Base-by-base conservation (phyloP, 2,888 invertebrate species). In the Polietes domitor region DNA sequence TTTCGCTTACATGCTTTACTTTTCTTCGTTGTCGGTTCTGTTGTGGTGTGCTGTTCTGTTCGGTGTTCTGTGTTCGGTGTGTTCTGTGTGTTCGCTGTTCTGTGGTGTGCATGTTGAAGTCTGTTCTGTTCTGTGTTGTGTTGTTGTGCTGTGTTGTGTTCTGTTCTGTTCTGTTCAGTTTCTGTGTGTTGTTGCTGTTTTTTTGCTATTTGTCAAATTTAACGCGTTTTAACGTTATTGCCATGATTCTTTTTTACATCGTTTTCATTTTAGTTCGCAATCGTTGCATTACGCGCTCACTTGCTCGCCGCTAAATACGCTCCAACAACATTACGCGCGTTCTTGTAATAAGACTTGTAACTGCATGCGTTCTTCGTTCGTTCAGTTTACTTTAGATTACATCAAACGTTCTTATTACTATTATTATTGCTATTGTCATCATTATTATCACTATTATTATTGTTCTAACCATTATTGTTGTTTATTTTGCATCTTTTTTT, bases 211-310 rank as follows among this genome's bases (percentile, higher is more conserved):
- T 84, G 84, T 84, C 84, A 84, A 84, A 84, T 81, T 84, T 84
- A 84, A 84, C 84, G 81, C 84, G 84, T 84, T 84, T 84, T 84
- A 84, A 84, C 84, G 84, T 84, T 84, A 81, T 84, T 84, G 84
- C 84, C 81, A 84, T 84, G 84, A 84, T 84, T 84, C 84, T 83
- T 84, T 84, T 84, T 84, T 84, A 84, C 84, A 84, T 84, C 84
- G 81, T 84, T 84, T 84, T 84, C 84, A 84, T 84, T 84, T 84
- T 84, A 84, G 84, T 84, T 84, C 81, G 84, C 84, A 84, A 81
- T 81, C 84, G 84, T 84, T 84, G 84, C 84, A 84, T 81, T 84
- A 84, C 79, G 84, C 84, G 84, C 84, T 84, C 84, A 81, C 84
- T 84, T 84, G 84, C 84, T 84, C 84, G 84, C 84, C 84, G 84